Evolutionary conservation across 2,888 invertebrate species (phyloP).

Genomic region (Drosophila helvetica): DNA sequence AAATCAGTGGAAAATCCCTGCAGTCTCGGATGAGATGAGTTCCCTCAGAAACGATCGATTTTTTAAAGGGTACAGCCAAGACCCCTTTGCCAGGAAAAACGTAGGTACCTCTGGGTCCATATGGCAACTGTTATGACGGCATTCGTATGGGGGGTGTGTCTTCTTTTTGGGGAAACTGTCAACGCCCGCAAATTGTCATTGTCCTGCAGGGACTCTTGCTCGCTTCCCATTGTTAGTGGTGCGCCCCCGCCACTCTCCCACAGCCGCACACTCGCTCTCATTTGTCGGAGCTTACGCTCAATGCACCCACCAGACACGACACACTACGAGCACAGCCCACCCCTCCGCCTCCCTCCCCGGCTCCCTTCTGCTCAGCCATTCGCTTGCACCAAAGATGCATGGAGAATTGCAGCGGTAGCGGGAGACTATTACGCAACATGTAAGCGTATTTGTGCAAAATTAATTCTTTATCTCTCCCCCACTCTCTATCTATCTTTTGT

Average conservation of each 20-base stretch:
- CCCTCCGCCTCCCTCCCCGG: not conserved
- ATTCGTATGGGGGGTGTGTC: conserved; percentile 23
- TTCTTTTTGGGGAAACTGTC: conserved; percentile 49
- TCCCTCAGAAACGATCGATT: too few relatives aligned
- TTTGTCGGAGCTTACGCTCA: conserved; percentile 70
- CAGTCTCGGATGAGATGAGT: too few relatives aligned
- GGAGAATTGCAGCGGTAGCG: not conserved
- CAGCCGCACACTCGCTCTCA: conserved; percentile 21
- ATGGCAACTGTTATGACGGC: not conserved
- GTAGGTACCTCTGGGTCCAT: conserved; percentile 9
- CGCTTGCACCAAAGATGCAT: not conserved
- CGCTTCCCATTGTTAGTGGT: conserved; percentile 34
- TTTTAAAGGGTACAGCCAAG: too few relatives aligned
- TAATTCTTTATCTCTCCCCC: conserved; percentile 44
- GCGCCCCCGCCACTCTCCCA: conserved; percentile 9
- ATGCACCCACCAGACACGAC: conserved; percentile 51
- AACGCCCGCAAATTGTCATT: conserved; percentile 46
- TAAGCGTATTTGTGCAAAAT: conserved; percentile 51
- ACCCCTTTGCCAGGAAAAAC: not conserved
- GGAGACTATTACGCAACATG: conserved; percentile 43
- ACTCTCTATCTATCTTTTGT: conserved; percentile 16
- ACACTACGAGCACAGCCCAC: not conserved
- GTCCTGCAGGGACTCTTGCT: conserved; percentile 44
- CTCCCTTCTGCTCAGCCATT: not conserved
- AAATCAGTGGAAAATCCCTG: too few relatives aligned